These are phyloP conservation scores for Taxidea taxus DNA, from an alignment of 2,113 vertebrate species.

Conservation along the genomic window DNA sequence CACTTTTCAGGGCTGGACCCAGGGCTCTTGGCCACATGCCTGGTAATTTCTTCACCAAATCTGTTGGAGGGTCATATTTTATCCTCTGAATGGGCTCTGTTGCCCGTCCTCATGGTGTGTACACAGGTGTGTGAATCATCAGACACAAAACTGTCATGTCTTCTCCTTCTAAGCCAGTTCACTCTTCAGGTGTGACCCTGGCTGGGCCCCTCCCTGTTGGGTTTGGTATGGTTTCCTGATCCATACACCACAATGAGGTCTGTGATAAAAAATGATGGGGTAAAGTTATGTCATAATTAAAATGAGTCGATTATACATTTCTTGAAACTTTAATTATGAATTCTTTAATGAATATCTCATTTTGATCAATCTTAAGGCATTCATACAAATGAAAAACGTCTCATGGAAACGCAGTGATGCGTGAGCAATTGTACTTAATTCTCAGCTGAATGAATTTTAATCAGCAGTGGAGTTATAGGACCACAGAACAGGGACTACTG, in stretches of 20 bases:
- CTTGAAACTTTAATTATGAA: slow-evolving; percentile 12
- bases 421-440: slow-evolving; percentile 61
- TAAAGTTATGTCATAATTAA: not conserved
- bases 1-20: not conserved
- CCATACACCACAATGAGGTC: not conserved
- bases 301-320: slow-evolving; percentile 24
- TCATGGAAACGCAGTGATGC: not conserved
- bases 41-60: not conserved
- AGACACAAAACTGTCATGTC: rapidly evolving
- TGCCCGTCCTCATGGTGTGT: too few species aligned
- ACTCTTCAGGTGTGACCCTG: too few species aligned
- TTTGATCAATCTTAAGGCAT: slow-evolving; percentile 62
- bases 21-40: not conserved
- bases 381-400: slow-evolving; percentile 56
- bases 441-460: slow-evolving; percentile 55
- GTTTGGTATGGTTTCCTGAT: rapidly evolving
- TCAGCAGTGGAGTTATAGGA: not conserved
- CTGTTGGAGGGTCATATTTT: too few species aligned
- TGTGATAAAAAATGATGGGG: rapidly evolving
- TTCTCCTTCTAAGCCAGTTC: not conserved
- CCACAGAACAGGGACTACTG: not conserved
- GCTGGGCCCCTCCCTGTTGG: rapidly evolving
- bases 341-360: slow-evolving; percentile 65
- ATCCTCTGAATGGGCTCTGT: not conserved
- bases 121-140: not conserved